Base-by-base conservation (phyloP, 2,888 invertebrate genomes). In the Synanthedon tipuliformis region DNA sequence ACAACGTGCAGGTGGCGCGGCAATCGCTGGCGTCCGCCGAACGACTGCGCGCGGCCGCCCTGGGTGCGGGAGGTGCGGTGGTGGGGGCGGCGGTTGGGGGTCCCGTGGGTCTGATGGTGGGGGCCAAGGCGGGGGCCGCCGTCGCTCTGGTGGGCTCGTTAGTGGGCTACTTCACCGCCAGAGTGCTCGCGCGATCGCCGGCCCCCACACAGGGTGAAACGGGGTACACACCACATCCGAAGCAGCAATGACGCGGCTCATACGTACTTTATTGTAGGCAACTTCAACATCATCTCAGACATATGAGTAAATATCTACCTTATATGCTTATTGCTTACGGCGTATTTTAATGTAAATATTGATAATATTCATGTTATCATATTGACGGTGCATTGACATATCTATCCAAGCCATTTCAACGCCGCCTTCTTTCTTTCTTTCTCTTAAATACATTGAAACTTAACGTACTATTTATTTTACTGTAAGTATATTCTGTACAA, bases 111-210 rank as follows among this genome's bases (percentile, higher is more conserved):
- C 64, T 78, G 52, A 53, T 62, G 54, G 65, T 73, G 59, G 81
- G 81, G 51, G 76, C 70, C 56, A 76, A 81, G 65, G 78, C 70
- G 53, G 79, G 75, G 51, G 78, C 75, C 48, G 71, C 73, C 41
- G 75, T 73, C 4, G 69, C 72, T 41, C 68, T 75, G 13, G 77
- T 75, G 10, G 78, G 79, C 57, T 73, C 75, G 48, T 61, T 71
- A 61, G 63, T 73, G 18, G 81, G 78, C 13, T 69, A 62, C 64
- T 3, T 55, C 23, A 73, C 65, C 40, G 73, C 64, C 51, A 57
- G 63, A 7, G 3, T 62, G 56, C 56, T 69, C 40, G 60, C 62
- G 10, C 53, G 55, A 8, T 59, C 57, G 57, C 52, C 55, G 18
- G 53, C 53, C 52, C 15, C 15, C 23, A 41, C 48, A 5, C 51